Evolutionary conservation across 2,888 invertebrate species (phyloP), one percentile per base, ranked within the genome.

Genomic region (Carabus problematicus): DNA sequence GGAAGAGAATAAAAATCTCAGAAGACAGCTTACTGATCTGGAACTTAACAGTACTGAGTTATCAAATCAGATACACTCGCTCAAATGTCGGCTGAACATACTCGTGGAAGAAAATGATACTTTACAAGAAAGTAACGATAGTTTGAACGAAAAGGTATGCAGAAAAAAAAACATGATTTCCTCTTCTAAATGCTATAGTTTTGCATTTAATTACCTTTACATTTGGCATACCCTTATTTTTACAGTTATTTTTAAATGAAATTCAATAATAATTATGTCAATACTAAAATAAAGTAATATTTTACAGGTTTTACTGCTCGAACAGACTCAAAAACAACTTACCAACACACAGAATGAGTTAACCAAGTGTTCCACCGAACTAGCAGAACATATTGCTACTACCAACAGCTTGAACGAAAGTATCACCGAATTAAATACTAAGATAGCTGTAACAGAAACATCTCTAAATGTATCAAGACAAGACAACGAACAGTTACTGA

Each of bases 1-100:
- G 70, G 76, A 76, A 64, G 77, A 78, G 72, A 77, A 77, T 63
- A 72, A 74, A 3, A 73, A 75, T 11, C 66, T 79, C 4, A 19
- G 45, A 11, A 42, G 47, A 41, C 43, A 69, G 3, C 6, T 69
- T 1, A 39, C 9, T 12, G 62, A 69, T 14, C n/a, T 68, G 8
- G 61, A 68, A 45, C 8, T 29, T 7, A 61, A 60, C 16, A 55
- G 41, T 7, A 29, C 43, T 39, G 61, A 61, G 43, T 61, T 68
- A 54, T 19, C 54, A 3, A 7, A n/a, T 8, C 60, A 68, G 54
- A 4, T 68, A 41, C 42, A 14, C 4, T 8, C 12, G 14, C 40
- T 69, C 11, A 43, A 59, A 54, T 29, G n/a, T 8, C 11, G 58
- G 45, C 42, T 56, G 11, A 8, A n/a, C 1, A 64, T 56, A 64